A percentile compares a stretch with the other conserved stretches of the same genome.
Evolutionary conservation across 2,888 invertebrate genomes (phyloP).

Genomic region (Tetramorium bicarinatum): DNA sequence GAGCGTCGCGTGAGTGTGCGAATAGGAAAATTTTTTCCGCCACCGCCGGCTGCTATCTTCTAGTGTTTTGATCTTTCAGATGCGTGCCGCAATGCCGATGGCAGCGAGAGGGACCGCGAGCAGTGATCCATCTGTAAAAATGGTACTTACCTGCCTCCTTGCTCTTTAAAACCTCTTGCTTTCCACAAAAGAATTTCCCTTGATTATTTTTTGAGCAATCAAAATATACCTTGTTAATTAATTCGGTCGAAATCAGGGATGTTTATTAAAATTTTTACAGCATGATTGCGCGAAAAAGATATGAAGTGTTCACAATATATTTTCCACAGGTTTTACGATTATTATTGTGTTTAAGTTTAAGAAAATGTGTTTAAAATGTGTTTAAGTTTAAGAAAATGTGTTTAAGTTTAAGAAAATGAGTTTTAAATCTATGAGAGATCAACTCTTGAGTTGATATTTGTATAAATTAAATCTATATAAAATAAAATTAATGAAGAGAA

Average conservation of each 20-base stretch:
- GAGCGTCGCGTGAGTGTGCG: conserved; percentile 30
- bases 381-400: neutral
- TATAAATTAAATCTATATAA: neutral
- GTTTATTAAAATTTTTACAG: neutral
- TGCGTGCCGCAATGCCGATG: conserved; percentile 17
- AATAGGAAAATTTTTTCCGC: neutral
- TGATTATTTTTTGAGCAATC: too few relatives aligned
- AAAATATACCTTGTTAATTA: neutral
- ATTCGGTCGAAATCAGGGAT: neutral
- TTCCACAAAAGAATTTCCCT: neutral
- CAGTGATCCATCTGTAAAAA: conserved; percentile 32
- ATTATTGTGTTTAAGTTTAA: neutral
- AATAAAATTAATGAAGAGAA: neutral
- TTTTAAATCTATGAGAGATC: neutral
- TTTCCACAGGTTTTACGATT: neutral
- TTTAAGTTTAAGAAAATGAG: neutral
- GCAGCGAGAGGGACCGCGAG: neutral
- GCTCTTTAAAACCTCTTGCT: neutral
- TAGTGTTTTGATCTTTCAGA: conserved; percentile 43
- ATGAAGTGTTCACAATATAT: too few relatives aligned
- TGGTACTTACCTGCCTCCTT: conserved; percentile 4
- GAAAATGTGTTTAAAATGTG: neutral
- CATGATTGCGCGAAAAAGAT: neutral
- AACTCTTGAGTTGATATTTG: neutral
- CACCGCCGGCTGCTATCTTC: neutral